Evolutionary conservation across 1,140 invertebrate genomes (phyloP), one percentile per base, ranked within the genome.

Genomic region (Aphelenchoides besseyi): DNA sequence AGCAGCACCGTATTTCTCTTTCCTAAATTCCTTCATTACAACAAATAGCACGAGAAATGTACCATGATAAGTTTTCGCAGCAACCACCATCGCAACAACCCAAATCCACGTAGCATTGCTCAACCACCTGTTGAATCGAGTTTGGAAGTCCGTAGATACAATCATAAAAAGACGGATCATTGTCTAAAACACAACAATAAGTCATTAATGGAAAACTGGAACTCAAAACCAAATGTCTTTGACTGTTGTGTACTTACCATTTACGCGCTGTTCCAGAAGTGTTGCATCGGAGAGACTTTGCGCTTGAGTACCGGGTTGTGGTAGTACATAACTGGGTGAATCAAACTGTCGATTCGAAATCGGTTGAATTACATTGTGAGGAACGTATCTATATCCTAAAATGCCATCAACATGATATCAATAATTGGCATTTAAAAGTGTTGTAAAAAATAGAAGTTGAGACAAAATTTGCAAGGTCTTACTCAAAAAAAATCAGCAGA

Each of bases 131-230:
- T 29, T 75, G 26, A 26, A 29, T n/a, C 5, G 28, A 18, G 28
- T 76, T 77, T 9, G 63, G 74, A 37, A 73, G 9, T 16, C 72
- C 72, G 35, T 73, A 73, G 26, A 77, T 28, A 57, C 72, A 73
- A 62, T 73, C 52, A 64, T 30, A 35, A 30, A 77, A 77, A 32
- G 61, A n/a, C 9, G 72, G 74, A 36, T 70, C 68, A 48, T 36
- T 48, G n/a, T 69, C 67, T 69, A 69, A 70, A 37, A 16, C 16
- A 70, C 23, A 12, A n/a, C 12, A 12, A 16, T 70, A 68, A 28
- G 23, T 70, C 1, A 1, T 59, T 3, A 12, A 52, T 1, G 2
- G 2, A 52, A 1, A 52, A 1, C 23, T 1, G 59, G 1, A 35
- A 61, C 8, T 59, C 8, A 9, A 26, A 8, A 9, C 8, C 16